Evolutionary conservation across 2,888 invertebrate genomes (phyloP).

Genomic region (Lamproptera curius): DNA sequence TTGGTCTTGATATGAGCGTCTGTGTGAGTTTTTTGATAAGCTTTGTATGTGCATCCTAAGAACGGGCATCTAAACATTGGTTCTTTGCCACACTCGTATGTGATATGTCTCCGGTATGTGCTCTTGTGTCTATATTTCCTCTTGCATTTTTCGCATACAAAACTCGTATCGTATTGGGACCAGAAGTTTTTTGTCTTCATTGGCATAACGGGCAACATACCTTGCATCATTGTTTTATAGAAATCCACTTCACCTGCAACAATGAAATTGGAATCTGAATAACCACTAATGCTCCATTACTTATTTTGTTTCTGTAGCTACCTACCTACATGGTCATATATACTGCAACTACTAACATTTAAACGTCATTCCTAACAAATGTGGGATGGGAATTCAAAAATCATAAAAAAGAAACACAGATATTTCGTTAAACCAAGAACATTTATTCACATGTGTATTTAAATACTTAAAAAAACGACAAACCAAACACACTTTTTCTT

Average conservation of each 20-base stretch:
- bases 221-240: conserved; percentile 72
- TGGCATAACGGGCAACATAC: conserved; percentile 65
- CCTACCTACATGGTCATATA: conserved; percentile 19
- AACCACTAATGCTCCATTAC: conserved; percentile 17
- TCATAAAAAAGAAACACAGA: conserved; percentile 35
- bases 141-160: conserved; percentile 82
- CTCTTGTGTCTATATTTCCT: conserved; percentile 86
- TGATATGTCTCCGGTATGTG: conserved; percentile 84
- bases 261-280: conserved; percentile 43
- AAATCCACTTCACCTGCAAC: conserved; percentile 75
- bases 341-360: neutral
- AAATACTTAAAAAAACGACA: conserved; percentile 59
- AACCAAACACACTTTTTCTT: conserved; percentile 71
- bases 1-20: conserved; percentile 74
- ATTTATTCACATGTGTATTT: conserved; percentile 75
- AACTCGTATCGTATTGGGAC: conserved; percentile 67
- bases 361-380: neutral
- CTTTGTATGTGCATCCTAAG: conserved; percentile 69
- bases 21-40: conserved; percentile 73
- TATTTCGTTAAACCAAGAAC: conserved; percentile 59
- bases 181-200: conserved; percentile 75
- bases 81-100: conserved; percentile 82
- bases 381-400: neutral
- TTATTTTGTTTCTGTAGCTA: conserved; percentile 19
- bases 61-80: conserved; percentile 73